These are phyloP conservation scores for Drepanosiphum platanoidis DNA, from an alignment of 2,888 invertebrate species.

Conservation along the genomic window DNA sequence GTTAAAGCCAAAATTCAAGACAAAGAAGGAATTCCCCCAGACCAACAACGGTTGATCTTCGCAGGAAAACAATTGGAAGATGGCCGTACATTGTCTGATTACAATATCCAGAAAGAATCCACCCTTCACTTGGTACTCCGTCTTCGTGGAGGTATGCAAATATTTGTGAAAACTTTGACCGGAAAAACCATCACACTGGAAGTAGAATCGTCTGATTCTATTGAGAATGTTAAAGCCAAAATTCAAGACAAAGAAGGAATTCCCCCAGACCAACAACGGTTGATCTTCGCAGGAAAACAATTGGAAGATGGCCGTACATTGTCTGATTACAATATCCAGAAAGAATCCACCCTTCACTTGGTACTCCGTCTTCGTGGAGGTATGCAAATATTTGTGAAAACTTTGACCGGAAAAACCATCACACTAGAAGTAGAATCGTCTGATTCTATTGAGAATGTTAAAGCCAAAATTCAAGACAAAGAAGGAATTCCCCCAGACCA, in stretches of 20 bases:
- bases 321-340: too few species aligned
- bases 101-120: too few species aligned
- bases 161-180: conserved; percentile 70
- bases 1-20: conserved; percentile 70
- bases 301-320: too few species aligned
- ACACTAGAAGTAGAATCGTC: conserved; percentile 71
- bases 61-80: conserved; percentile 71
- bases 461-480: conserved; percentile 72
- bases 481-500: conserved; percentile 74
- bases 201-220: conserved; percentile 70
- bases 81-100: conserved; percentile 70
- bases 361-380: conserved; percentile 73
- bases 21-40: conserved; percentile 68
- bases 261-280: conserved; percentile 69
- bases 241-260: conserved; percentile 69
- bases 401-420: conserved; percentile 70
- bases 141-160: conserved; percentile 74
- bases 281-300: conserved; percentile 73
- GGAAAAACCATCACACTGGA: conserved; percentile 69
- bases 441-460: conserved; percentile 74
- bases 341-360: conserved; percentile 71
- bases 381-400: conserved; percentile 73
- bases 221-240: conserved; percentile 70
- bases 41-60: conserved; percentile 71
- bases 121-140: conserved; percentile 71